Base-by-base conservation (phyloP, 2,888 invertebrate genomes). In the Parnassius mnemosyne region DNA sequence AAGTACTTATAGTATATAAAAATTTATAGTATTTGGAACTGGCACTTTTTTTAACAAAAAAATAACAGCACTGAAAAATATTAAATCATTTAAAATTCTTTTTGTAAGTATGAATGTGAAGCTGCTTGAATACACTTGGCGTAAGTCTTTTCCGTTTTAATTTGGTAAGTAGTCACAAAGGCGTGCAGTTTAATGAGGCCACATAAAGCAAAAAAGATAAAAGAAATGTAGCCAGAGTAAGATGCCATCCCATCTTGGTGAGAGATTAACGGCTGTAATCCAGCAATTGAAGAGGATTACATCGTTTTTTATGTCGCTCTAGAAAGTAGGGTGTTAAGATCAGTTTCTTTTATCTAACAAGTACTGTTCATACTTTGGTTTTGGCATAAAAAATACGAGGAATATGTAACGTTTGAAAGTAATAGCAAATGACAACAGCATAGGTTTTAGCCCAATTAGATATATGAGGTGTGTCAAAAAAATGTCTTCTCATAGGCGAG, bases 261-360 rank as follows among this genome's bases (percentile, higher is more conserved):
- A 77, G 80, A 86, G 87, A 89, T 89, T 88, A 89, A 87, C 83
- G 84, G 82, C 85, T 71, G 87, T 87, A 88, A 89, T 89, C 87
- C 87, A 87, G 88, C 87, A 84, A 88, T 89, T 87, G 87, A 77
- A 73, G 80, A 71, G 84, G 85, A 89, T 88, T 87, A 87, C 84
- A 81, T 79, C 81, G 81, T 85, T 87, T 89, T 87, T 89, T 87
- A 87, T 85, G 81, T 83, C 77, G 65, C 69, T 61, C 63, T 61
- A 65, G 67, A 65, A 61, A 61, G 60, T 54, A 51, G 51, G 46
- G 55, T 55, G 51, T 44, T 61, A 34, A 16, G 11, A 54, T 65
- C 57, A 67, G 67, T 69, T 65, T 70, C 67, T 67, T 69, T 68
- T 77, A 85, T 84, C 81, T 80, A 83, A 85, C 83, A 81, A 77